A percentile compares a stretch with the other conserved stretches of the same genome.
Conservation (phyloP, 2,113 vertebrate genomes). For the Podilymbus podiceps region DNA sequence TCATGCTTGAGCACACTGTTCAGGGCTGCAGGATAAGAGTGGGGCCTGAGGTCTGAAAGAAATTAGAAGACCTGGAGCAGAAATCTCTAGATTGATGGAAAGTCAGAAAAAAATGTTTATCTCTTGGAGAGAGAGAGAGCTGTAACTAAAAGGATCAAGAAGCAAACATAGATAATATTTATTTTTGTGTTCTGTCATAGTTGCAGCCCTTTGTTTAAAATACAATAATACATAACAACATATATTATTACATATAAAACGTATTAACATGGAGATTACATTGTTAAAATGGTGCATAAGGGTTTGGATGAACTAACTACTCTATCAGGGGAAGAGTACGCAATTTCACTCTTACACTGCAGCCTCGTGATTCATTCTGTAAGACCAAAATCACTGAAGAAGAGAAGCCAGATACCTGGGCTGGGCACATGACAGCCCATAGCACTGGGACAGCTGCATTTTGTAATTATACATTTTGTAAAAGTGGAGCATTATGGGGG, state of each 20-base stretch:
- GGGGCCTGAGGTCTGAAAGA: not conserved
- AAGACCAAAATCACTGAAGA: not conserved
- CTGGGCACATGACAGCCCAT: not conserved
- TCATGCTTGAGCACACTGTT: not conserved
- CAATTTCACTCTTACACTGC: not conserved
- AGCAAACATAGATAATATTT: not conserved
- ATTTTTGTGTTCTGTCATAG: not conserved
- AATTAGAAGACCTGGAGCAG: not conserved
- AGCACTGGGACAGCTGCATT: not conserved
- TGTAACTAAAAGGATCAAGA: not conserved
- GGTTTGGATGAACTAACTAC: not conserved
- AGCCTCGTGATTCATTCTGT: not conserved
- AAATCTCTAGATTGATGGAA: not conserved
- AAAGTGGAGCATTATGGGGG: not conserved
- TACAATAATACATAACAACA: not conserved
- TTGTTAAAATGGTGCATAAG: not conserved
- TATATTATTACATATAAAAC: no score
- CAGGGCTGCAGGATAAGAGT: not conserved
- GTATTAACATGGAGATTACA: not conserved
- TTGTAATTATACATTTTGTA: no score
- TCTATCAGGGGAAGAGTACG: accelerated
- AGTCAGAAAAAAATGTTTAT: not conserved
- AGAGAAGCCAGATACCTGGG: not conserved
- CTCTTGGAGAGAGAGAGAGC: not conserved
- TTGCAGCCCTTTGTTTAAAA: not conserved